Base-by-base conservation (phyloP, 2,888 invertebrate species). In the Diaperis boleti region DNA sequence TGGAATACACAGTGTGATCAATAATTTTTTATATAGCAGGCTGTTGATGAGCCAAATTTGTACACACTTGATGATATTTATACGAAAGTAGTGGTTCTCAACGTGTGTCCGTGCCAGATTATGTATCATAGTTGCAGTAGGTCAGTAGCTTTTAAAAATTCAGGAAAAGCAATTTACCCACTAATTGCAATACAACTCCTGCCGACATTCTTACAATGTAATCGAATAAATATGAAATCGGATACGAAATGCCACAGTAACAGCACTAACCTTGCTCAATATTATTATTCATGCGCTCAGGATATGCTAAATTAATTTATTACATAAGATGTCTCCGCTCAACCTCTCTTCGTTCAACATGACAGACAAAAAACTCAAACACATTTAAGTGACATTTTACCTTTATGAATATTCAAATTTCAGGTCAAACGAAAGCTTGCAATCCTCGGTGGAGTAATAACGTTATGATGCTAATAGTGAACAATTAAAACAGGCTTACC, bases 211-310 rank as follows among this genome's bases (percentile, higher is more conserved):
- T 26, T 20, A 13, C 10, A 44, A 18, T n/a, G n/a, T n/a, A n/a
- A n/a, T n/a, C 33, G 15, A 50, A 18, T 33, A 33, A 29, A 47
- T n/a, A n/a, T 7, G 39, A 59, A 60, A 60, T 60, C 29, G 29
- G 35, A 47, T 55, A 61, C 41, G 26, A 61, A 61, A 55, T 37
- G 14, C 47, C 17, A 31, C 22, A 54, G 37, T 52, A 39, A 62
- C 57, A 22, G 45, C 55, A 63, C 63, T 63, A 63, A 63, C 63
- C 63, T 63, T 57, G 63, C 63, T 59, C 63, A 63, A 63, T 63
- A 63, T 63, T 52, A 37, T 63, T 59, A 50, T 63, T 63, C 63
- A 63, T 63, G 63, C 63, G 59, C 59, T 44, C 55, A 64, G 59
- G 59, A 64, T 64, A 64, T 59, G 63, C 47, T 64, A 54, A 64